A percentile compares a stretch with the other conserved stretches of the same genome.
Evolutionary conservation across 2,113 vertebrate species (phyloP).

Genomic region (Macrotus californicus): DNA sequence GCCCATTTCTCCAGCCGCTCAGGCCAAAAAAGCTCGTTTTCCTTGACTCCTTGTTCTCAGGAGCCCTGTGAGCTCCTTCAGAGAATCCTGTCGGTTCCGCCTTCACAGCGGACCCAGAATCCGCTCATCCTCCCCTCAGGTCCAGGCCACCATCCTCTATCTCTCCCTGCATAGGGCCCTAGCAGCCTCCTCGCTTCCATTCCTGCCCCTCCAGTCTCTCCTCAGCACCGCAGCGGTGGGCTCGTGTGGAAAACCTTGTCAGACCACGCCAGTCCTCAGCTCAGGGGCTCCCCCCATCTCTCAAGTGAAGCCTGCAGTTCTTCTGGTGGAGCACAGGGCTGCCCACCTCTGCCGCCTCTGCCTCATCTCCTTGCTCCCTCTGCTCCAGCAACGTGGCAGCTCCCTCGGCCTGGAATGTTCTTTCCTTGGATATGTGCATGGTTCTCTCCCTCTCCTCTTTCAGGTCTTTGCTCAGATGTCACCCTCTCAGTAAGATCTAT

Average conservation of each 20-base stretch:
- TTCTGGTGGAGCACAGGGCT: not conserved
- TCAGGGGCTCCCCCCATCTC: not conserved
- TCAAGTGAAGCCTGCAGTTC: not conserved
- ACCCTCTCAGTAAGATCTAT: not conserved
- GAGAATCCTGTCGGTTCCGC: not conserved
- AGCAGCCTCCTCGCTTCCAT: no score
- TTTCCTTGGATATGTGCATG: not conserved
- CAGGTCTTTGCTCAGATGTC: not conserved
- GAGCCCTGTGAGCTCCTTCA: accelerated
- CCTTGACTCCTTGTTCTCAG: not conserved
- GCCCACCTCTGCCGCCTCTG: not conserved
- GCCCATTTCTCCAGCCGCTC: not conserved
- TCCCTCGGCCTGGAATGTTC: not conserved
- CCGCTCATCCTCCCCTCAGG: not conserved
- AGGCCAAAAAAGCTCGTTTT: not conserved
- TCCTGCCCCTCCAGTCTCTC: not conserved
- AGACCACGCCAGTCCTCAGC: not conserved
- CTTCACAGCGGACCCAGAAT: not conserved
- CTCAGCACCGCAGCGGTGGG: not conserved
- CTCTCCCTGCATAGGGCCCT: not conserved
- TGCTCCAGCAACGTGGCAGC: not conserved
- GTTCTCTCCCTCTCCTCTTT: not conserved
- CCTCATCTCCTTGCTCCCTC: not conserved
- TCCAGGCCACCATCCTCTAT: not conserved
- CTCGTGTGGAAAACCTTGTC: not conserved